Conservation (phyloP, 1,140 invertebrate species). For the Mycetomoellerius zeteki region DNA sequence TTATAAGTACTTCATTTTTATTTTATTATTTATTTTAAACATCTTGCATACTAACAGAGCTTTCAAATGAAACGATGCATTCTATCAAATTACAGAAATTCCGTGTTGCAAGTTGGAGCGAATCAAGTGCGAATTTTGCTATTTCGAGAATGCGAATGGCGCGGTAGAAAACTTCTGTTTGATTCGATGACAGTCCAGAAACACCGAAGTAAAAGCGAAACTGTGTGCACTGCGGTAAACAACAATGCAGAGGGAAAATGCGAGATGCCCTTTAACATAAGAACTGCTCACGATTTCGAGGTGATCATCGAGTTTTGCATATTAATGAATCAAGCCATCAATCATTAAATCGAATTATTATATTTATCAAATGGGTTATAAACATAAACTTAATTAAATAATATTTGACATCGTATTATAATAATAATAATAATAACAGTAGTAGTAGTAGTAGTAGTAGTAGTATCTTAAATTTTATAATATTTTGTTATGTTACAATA, state of each 20-base stretch:
- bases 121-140: constrained; percentile 93
- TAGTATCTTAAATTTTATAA: too few relatives aligned
- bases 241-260: constrained; percentile 36
- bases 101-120: constrained; percentile 85
- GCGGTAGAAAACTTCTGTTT: constrained; percentile 93
- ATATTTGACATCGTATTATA: not conserved
- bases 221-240: constrained; percentile 47
- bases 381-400: not conserved
- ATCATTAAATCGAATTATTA: too few relatives aligned
- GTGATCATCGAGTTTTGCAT: constrained; percentile 32
- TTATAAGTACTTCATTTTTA: not conserved
- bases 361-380: not conserved
- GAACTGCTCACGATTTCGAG: constrained; percentile 43
- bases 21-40: not conserved
- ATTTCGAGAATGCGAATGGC: constrained; percentile 94
- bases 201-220: constrained; percentile 60
- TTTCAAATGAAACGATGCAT: constrained; percentile 4
- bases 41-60: not conserved
- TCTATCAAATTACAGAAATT: constrained; percentile 31
- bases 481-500: too few relatives aligned
- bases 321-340: not conserved
- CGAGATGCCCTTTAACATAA: constrained; percentile 13
- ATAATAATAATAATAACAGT: too few relatives aligned
- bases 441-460: too few relatives aligned
- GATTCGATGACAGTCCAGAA: constrained; percentile 91